These are phyloP conservation scores for Ormyrus thymus DNA, from an alignment of 2,888 invertebrate species.

Conservation along the genomic window DNA sequence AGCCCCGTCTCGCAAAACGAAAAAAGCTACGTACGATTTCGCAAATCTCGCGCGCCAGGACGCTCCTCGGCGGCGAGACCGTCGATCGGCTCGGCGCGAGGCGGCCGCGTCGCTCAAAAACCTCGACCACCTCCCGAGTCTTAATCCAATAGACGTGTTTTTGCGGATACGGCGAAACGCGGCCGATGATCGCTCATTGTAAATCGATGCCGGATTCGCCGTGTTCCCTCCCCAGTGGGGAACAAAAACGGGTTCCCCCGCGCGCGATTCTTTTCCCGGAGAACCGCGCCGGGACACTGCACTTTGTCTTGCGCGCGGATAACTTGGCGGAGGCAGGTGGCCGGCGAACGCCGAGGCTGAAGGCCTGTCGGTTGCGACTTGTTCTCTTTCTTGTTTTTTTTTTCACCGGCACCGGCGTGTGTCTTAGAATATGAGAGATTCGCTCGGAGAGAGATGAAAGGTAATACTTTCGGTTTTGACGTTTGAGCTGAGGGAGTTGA, in stretches of 20 bases:
- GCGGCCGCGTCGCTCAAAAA: neutral
- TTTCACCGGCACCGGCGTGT: neutral
- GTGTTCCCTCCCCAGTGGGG: conserved; percentile 2
- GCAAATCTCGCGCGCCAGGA: neutral
- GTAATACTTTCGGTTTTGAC: neutral
- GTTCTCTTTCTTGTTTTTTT: neutral
- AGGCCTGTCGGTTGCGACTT: conserved; percentile 3
- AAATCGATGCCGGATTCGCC: conserved; percentile 59
- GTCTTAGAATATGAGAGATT: conserved; percentile 22
- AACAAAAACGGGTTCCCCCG: conserved; percentile 44
- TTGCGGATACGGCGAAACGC: conserved; percentile 28
- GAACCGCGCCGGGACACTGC: conserved; percentile 32
- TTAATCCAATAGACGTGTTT: conserved; percentile 40
- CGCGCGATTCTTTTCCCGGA: conserved; percentile 4
- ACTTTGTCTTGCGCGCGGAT: conserved; percentile 25
- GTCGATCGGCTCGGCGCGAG: too few relatives aligned
- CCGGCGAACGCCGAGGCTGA: conserved; percentile 4
- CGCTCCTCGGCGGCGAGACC: too few relatives aligned
- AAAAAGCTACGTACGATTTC: neutral
- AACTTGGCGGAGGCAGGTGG: conserved; percentile 45
- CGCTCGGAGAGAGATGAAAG: neutral
- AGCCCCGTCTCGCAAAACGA: neutral
- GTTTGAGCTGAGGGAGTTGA: too few relatives aligned
- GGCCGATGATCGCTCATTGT: conserved; percentile 62
- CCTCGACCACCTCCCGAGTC: conserved; percentile 19